Base-by-base conservation (phyloP, 92 coral and sea anemone species). In the Palythoa caribaeorum region DNA sequence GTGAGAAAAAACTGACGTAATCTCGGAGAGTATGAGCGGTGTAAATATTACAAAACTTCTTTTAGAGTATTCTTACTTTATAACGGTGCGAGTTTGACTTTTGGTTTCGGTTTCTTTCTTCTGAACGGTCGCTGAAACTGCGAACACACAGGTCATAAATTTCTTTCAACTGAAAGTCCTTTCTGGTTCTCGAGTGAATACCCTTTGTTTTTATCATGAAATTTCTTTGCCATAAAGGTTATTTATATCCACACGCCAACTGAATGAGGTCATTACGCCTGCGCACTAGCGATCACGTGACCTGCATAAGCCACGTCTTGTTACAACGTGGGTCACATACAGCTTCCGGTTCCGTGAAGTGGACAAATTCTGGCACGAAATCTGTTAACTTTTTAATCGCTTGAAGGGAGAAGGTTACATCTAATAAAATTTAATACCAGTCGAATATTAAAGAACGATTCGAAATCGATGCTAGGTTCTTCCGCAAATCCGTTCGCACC, bases 331-430 rank as follows among this genome's bases (percentile, higher is more conserved):
- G 88, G 91, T 70, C 73, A 77, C 98, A 95, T 96, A 91, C 91
- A 92, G 79, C 84, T 93, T 95, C 98, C 96, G 98, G 94, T 93
- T 91, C 83, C 95, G 97, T 94, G 95, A 90, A 90, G 83, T 86
- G 86, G 73, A 17, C 38, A 44, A 36, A 88, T 83, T 89, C 77
- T 78, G 85, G 90, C 87, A 92, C 88, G 89, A 71, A 86, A 78
- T 53, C 35, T 57, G 79, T 38, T 1, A n/a, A 37, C 72, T 51
- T 8, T 51, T 8, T 44, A 14, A 51, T 36, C 55, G 72, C 72
- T 15, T 3, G 72, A 17, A 47, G 84, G 15, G 54, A 3, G 38
- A 79, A 17, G 70, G 73, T 79, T 69, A 62, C 47, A 9, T 53
- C 39, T 48, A 50, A 16, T 38, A 15, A 63, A 63, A 63, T 19